Evolutionary conservation across 2,888 invertebrate species (phyloP), one percentile per base, ranked within the genome.

Genomic region (Drosophila fulvimacula): DNA sequence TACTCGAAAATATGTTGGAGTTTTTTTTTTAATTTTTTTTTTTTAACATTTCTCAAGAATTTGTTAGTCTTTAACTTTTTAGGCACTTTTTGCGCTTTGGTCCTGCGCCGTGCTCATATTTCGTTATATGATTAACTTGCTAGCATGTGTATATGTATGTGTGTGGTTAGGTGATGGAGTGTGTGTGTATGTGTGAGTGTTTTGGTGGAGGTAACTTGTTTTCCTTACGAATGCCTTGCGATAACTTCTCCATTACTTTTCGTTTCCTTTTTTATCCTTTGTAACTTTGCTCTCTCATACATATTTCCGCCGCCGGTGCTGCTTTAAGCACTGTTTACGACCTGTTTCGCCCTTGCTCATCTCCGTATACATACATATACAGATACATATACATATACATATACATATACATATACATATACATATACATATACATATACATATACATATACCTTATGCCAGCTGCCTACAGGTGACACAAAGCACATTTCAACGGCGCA

Each of bases 81-180:
- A 19, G 49, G 21, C 17, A 30, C 21, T 32, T 61, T 27, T 69
- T 38, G 27, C 13, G 51, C 36, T 52, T 46, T 46, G 24, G 11
- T 34, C 15, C 19, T 41, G 42, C 24, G 38, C 55, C 24, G 24
- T 49, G 71, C 71, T 51, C 69, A 70, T 71, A 71, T 55, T 69
- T 38, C 51, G 38, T 27, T 27, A 63, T 62, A 52, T 56, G 71
- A 69, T 69, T 71, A 55, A 71, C 71, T 71, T 69, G 42, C 56
- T 52, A 19, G 39, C 56, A 71, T 64, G 5, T 51, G 58, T 58
- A 34, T 38, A 24, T 51, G 11, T 53, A n/a, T 34, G 48, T 53
- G 46, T n/a, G 24, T 41, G 44, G 39, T 32, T 27, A 49, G 15
- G 34, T 48, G 32, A n/a, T 36, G 38, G 30, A 38, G 34, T 46